A percentile compares a stretch with the other conserved stretches of the same genome.
Evolutionary conservation across 2,797 vertebrate genomes (phyloP).

Genomic region (Fundulus diaphanus): DNA sequence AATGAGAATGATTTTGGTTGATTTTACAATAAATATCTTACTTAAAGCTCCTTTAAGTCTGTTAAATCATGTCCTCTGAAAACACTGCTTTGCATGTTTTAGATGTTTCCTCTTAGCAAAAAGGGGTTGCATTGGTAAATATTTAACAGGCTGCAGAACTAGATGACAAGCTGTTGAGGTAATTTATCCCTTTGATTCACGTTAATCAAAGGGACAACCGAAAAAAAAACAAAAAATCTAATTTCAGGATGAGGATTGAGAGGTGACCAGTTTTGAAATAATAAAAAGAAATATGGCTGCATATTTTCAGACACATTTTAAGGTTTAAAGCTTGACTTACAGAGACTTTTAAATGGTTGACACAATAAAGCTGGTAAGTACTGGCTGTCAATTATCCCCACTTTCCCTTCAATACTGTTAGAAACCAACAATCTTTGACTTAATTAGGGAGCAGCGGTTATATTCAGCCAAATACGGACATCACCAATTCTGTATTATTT

Average conservation of each 20-base stretch:
- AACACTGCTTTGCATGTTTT: neutral
- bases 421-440: conserved; percentile 3
- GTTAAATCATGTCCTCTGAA: neutral
- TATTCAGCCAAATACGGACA: neutral
- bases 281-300: neutral
- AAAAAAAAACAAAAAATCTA: neutral
- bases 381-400: neutral
- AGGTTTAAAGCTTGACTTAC: conserved; percentile 12
- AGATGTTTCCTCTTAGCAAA: neutral
- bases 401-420: neutral
- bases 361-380: neutral
- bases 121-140: neutral
- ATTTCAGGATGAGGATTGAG: neutral
- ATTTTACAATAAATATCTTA: too few species aligned
- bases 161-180: neutral
- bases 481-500: neutral
- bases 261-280: neutral
- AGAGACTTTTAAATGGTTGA: neutral
- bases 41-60: neutral
- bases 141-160: neutral
- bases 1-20: too few species aligned
- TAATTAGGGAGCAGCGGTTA: conserved; percentile 9
- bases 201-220: neutral
- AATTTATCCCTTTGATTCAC: neutral
- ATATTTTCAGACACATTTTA: neutral